Conservation (phyloP, 2,797 vertebrate species). For the Rhynchotus rufescens region DNA sequence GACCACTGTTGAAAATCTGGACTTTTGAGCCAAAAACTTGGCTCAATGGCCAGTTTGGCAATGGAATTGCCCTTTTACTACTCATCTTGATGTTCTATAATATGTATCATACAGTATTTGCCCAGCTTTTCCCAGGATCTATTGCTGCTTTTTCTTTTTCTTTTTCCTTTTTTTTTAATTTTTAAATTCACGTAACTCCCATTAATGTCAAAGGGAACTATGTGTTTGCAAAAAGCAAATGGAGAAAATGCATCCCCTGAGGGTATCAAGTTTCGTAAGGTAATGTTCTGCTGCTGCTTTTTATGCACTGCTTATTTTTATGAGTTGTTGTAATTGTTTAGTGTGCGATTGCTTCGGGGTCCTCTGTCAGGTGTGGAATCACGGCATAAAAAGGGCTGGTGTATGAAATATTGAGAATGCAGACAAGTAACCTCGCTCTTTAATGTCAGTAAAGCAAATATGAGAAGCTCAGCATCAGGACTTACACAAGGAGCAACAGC, state of each 20-base stretch:
- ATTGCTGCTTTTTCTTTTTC: constrained; percentile 41
- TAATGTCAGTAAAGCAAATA: not conserved
- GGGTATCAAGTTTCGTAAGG: constrained; percentile 53
- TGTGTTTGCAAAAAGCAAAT: constrained; percentile 46
- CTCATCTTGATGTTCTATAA: not conserved
- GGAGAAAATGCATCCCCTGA: constrained; percentile 47
- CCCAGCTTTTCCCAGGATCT: not conserved
- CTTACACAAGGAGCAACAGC: not conserved
- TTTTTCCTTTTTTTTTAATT: not conserved
- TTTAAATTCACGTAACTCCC: constrained; percentile 27
- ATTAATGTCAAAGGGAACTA: constrained; percentile 65
- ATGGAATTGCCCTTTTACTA: not conserved
- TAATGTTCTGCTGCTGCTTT: constrained; percentile 62
- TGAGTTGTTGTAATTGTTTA: constrained; percentile 71
- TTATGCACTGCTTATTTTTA: constrained; percentile 74
- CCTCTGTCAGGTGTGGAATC: constrained; percentile 34
- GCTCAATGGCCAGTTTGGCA: no score
- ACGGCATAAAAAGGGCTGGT: not conserved
- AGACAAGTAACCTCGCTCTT: not conserved
- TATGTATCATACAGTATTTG: not conserved
- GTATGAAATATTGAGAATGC: constrained; percentile 20
- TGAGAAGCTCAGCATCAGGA: not conserved
- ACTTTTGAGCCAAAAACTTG: not conserved
- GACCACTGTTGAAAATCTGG: not conserved
- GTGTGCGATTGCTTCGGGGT: constrained; percentile 51